These are phyloP conservation scores for Cetonia aurata DNA, from an alignment of 2,888 invertebrate species.

Conservation along the genomic window DNA sequence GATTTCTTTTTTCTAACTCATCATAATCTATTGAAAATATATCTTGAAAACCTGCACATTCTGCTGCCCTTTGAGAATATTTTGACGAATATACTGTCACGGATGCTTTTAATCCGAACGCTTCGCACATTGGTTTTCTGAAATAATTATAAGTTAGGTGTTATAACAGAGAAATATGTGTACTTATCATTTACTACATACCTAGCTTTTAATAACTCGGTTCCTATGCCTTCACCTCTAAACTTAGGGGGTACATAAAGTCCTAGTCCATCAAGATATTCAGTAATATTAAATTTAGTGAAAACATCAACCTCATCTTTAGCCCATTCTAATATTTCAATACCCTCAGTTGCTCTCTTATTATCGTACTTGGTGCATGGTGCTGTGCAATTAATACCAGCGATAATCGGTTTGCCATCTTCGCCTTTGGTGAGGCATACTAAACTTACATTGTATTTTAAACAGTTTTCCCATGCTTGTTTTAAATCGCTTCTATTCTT, in stretches of 20 bases:
- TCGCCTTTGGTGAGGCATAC: conserved; percentile 62
- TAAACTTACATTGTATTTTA: conserved; percentile 59
- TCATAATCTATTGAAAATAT: conserved; percentile 67
- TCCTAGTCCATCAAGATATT: conserved; percentile 53
- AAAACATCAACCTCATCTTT: conserved; percentile 24
- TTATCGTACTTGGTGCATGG: conserved; percentile 26
- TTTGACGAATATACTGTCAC: conserved; percentile 70
- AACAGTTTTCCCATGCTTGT: conserved; percentile 44
- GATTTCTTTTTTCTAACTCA: conserved; percentile 63
- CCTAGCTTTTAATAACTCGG: conserved; percentile 54
- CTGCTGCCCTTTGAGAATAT: conserved; percentile 69
- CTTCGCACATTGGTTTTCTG: conserved; percentile 69
- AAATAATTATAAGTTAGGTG: conserved; percentile 7
- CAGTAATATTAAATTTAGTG: conserved; percentile 23
- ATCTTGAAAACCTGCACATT: conserved; percentile 67
- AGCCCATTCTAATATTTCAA: conserved; percentile 22
- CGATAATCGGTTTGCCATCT: conserved; percentile 60
- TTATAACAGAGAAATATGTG: too few species aligned
- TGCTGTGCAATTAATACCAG: conserved; percentile 59
- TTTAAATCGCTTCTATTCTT: not conserved
- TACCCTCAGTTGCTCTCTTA: not conserved
- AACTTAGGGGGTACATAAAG: conserved; percentile 58
- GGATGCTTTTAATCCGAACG: conserved; percentile 67
- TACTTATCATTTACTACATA: conserved; percentile 27
- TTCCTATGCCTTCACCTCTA: conserved; percentile 58